These are phyloP conservation scores for Carassius gibelio DNA, from an alignment of 2,113 vertebrate genomes.

Conservation along the genomic window DNA sequence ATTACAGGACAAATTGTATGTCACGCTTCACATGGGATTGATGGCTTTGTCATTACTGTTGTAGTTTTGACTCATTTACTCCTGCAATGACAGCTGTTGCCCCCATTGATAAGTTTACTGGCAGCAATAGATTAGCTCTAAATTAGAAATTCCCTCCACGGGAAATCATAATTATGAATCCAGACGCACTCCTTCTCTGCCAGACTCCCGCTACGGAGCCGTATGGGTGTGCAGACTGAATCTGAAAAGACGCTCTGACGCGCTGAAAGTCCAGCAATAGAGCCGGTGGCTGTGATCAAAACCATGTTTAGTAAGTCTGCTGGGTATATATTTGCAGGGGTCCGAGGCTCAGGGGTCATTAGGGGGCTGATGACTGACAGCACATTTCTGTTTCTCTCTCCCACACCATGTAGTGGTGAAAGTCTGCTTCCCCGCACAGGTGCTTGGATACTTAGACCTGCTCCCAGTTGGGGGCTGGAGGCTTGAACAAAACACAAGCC, in stretches of 20 bases:
- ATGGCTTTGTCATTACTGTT: slow-evolving; percentile 38
- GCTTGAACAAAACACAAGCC: background rate
- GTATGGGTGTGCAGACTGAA: background rate
- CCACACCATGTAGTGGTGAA: slow-evolving; percentile 24
- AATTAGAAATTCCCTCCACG: slow-evolving; percentile 59
- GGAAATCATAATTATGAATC: slow-evolving; percentile 65
- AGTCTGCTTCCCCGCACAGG: slow-evolving; percentile 21
- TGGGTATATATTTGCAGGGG: background rate
- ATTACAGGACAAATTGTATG: slow-evolving; percentile 41
- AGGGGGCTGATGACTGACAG: background rate
- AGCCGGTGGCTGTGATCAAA: background rate
- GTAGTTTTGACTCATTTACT: slow-evolving; percentile 43
- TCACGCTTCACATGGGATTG: slow-evolving; percentile 36
- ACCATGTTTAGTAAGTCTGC: slow-evolving; percentile 28
- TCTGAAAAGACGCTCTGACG: slow-evolving; percentile 13
- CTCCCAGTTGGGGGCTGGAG: background rate
- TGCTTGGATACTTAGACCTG: slow-evolving; percentile 5
- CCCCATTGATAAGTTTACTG: slow-evolving; percentile 66
- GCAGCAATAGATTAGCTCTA: slow-evolving; percentile 65
- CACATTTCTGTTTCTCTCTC: slow-evolving; percentile 8
- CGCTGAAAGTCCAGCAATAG: background rate
- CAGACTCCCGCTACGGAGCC: slow-evolving; percentile 28
- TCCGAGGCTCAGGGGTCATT: background rate
- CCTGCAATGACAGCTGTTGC: slow-evolving; percentile 60
- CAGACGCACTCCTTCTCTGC: slow-evolving; percentile 25